Evolutionary conservation across 30 jellyfish, hydroid and myxozoan genomes (phyloP).

Genomic region (Haliclystus octoradiatus): DNA sequence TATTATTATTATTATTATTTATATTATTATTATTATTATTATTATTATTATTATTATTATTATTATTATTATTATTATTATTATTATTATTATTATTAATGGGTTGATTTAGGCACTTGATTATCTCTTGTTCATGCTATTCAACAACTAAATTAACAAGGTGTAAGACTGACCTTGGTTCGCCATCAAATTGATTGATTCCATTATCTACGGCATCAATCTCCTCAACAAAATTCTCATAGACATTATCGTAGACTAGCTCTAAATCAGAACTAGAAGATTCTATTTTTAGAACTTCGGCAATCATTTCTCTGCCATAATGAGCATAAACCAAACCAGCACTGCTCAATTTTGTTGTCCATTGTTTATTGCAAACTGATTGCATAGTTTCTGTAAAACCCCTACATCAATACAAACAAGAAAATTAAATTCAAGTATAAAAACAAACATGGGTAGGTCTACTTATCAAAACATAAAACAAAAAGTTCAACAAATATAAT

Average conservation of each 20-base stretch:
- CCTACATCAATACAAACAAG: slow-evolving; percentile 22
- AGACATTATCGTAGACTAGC: slow-evolving; percentile 38
- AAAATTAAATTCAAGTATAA: neutral
- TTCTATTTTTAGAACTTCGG: slow-evolving; percentile 29
- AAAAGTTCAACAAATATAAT: neutral
- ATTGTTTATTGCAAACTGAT: slow-evolving; percentile 38
- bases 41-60: no score
- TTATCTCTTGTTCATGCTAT: no score
- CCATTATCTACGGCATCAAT: slow-evolving; percentile 96
- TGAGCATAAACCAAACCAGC: slow-evolving; percentile 92
- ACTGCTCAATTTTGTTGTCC: slow-evolving; percentile 90
- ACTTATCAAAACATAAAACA: neutral
- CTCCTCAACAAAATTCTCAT: slow-evolving; percentile 79
- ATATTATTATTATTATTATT: no score
- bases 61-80: no score
- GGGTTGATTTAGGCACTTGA: no score
- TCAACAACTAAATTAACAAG: no score
- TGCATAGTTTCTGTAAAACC: slow-evolving; percentile 79
- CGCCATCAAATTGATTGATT: slow-evolving; percentile 75
- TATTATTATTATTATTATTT: no score
- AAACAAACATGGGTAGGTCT: neutral
- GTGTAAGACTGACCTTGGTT: slow-evolving; percentile 37
- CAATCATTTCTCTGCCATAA: slow-evolving; percentile 61
- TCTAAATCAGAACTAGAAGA: slow-evolving; percentile 11
- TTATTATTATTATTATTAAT: no score